Evolutionary conservation across 30 jellyfish, hydroid and myxozoan genomes (phyloP), one percentile per base, ranked within the genome.

Genomic region (Pseudorhiza aurosa): DNA sequence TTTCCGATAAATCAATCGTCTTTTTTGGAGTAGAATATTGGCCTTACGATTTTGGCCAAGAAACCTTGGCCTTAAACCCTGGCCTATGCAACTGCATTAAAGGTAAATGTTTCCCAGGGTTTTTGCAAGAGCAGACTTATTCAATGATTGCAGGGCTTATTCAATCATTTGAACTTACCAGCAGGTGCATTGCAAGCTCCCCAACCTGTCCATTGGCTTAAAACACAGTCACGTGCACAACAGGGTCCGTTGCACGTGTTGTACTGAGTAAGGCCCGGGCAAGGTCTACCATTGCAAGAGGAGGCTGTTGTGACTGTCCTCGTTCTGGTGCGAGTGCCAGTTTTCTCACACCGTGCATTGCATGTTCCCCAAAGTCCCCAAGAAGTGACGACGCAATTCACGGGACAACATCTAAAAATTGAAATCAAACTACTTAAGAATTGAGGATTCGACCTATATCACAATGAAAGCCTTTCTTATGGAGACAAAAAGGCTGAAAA

Each of bases 201-300:
- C 97, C 96, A 83, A 1, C 55, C 71, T 31, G 89, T 51, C 97
- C 97, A 89, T 27, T 60, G 5, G 25, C 82, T 56, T 55, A 74
- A 44, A 3, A 36, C 73, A 55, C 97, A 89, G 37, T 89, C 82
- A n/a, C 89, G 81, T 27, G 59, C 42, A 27, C 97, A 89, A 36
- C 97, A 89, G 11, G 88, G 89, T 11, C 97, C 97, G 36, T 56
- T 75, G 93, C 97, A 89, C 11, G 80, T 9, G 45, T 81, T 89
- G 56, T 77, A 59, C 58, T 82, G 88, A 30, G 79, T 60, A 65
- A 71, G 56, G 29, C 50, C 42, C 0, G 96, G 96, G 35, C 97
- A 89, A 1, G 96, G 65, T 8, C 58, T 45, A 0, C 97, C 97
- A 24, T 81, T 89, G 42, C 97, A 89, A 8, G 85, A 50, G 14